Base-by-base conservation (phyloP, 2,797 vertebrate species). In the Pitangus sulphuratus region DNA sequence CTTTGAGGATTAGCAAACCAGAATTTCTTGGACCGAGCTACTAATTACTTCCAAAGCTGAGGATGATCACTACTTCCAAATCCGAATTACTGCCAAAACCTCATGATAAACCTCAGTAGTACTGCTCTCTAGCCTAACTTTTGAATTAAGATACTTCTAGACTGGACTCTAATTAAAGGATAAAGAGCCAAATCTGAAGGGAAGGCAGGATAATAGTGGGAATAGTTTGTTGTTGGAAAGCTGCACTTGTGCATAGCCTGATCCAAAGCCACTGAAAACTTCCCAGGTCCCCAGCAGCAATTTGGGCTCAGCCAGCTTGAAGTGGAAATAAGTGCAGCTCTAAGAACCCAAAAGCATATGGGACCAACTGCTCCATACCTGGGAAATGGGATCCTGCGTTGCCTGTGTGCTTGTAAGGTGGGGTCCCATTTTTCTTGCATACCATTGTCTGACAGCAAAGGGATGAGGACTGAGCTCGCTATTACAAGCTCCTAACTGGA, bases 1-100 rank as follows among this genome's bases (percentile, higher is more conserved):
- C 87, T 91, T 87, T 94, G 91, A 94, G 87, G 80, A 90, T 93
- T 96, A 95, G 74, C 79, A 93, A 93, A 61, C 82, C 72, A 81
- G 93, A 92, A 93, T 93, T 96, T 96, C 87, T 96, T 94, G 95
- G 94, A 91, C 82, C 31, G n/a, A 62, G 58, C 54, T 84, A 79
- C 65, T 95, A 93, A 95, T 93, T 95, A 86, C 80, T 92, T 96
- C 57, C 91, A 95, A 97, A 86, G 69, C 65, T 81, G 83, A 91
- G 61, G 44, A 62, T 71, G 76, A 83, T 87, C 26, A 12, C 74
- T 90, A 44, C 80, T 95, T 96, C 83, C 80, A 93, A 94, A 94
- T 82, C 51, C 15, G 0, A 90, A 62, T 93, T 82, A 42, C 69
- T 95, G 88, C 90, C 84, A 86, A 81, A 95, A 89, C 72, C 81